These are phyloP conservation scores for Punctoribates punctum DNA, from an alignment of 2,888 invertebrate genomes.

Conservation along the genomic window DNA sequence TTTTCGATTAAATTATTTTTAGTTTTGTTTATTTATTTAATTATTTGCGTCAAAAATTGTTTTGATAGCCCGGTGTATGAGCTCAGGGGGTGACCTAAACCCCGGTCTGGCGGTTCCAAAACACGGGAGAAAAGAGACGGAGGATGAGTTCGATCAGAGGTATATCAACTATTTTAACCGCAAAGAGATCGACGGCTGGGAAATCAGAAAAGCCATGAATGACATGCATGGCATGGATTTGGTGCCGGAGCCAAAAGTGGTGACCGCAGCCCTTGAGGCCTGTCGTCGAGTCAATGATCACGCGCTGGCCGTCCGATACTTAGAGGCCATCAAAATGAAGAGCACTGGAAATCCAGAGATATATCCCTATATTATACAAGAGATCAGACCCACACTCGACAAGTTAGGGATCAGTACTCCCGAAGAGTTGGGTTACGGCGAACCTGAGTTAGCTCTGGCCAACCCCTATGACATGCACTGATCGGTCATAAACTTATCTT, in stretches of 20 bases:
- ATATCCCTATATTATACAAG: constrained; percentile 81
- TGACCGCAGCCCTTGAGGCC: constrained; percentile 79
- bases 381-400: constrained; percentile 83
- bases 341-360: constrained; percentile 70
- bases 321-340: constrained; percentile 86
- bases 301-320: constrained; percentile 82
- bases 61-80: background rate
- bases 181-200: constrained; percentile 90
- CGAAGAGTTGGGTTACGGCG: constrained; percentile 93
- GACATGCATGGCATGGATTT: constrained; percentile 83
- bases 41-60: background rate
- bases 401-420: constrained; percentile 91
- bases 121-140: constrained; percentile 46
- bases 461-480: constrained; percentile 39
- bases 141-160: constrained; percentile 71
- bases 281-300: constrained; percentile 92
- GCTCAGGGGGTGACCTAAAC: constrained; percentile 24
- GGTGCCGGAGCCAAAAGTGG: constrained; percentile 85
- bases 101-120: constrained; percentile 43
- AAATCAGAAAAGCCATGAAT: constrained; percentile 84
- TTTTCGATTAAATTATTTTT: too few relatives aligned
- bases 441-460: constrained; percentile 81
- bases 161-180: constrained; percentile 77
- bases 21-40: background rate
- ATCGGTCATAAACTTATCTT: background rate